Conservation (phyloP, 2,113 vertebrate species). For the Condylura cristata region DNA sequence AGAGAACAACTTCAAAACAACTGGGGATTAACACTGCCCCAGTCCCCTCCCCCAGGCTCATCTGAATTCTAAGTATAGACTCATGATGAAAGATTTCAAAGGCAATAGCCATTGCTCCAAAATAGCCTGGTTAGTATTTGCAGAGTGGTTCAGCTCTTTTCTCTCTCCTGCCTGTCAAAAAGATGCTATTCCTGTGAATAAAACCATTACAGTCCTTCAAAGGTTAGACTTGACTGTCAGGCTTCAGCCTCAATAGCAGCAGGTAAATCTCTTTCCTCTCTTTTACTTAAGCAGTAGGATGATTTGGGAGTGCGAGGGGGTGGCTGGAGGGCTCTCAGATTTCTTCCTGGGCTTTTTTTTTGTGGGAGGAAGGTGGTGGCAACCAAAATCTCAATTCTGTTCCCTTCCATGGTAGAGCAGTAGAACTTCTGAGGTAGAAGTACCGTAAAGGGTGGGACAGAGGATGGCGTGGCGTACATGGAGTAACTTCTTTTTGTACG, state of each 20-base stretch:
- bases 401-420: neutral
- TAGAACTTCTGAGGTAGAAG: neutral
- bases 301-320: conserved; percentile 35
- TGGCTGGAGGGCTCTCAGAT: conserved; percentile 23
- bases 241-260: conserved; percentile 58
- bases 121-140: conserved; percentile 77
- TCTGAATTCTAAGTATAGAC: conserved; percentile 79
- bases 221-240: conserved; percentile 75
- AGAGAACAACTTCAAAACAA: conserved; percentile 71
- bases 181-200: conserved; percentile 82
- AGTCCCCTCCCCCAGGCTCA: conserved; percentile 38
- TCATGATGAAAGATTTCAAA: conserved; percentile 77
- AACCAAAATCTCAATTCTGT: neutral
- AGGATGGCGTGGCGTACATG: neutral
- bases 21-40: conserved; percentile 63
- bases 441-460: neutral
- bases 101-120: conserved; percentile 76
- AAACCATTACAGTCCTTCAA: conserved; percentile 75
- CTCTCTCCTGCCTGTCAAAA: conserved; percentile 60
- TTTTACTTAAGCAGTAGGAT: conserved; percentile 56
- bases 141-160: conserved; percentile 70
- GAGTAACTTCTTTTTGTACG: neutral
- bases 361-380: neutral
- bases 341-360: neutral
- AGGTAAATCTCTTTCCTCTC: conserved; percentile 79